A percentile compares a stretch with the other conserved stretches of the same genome.
Evolutionary conservation across 2,888 invertebrate genomes (phyloP).

Genomic region (Caenorhabditis panamensis): DNA sequence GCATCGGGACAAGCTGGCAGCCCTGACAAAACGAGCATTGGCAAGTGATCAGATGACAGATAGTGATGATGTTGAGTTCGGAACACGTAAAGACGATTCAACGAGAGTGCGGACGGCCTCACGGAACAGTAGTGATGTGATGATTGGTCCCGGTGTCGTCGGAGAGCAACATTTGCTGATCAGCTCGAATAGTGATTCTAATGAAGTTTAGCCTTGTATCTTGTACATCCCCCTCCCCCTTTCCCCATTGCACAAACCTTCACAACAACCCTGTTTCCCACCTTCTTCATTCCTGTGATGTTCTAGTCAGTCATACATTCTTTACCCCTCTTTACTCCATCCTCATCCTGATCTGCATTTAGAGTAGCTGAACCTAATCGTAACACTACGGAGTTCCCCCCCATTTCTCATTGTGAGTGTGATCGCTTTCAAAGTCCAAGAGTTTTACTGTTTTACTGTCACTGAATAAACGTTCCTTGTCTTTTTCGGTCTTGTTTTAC

Average conservation of each 20-base stretch:
- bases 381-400: not conserved
- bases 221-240: not conserved
- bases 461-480: not conserved
- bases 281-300: constrained; percentile 29
- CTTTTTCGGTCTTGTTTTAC: no score
- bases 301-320: constrained; percentile 29
- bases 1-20: constrained; percentile 66
- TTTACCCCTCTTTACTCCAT: not conserved
- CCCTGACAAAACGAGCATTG: constrained; percentile 63
- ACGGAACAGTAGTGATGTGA: constrained; percentile 20
- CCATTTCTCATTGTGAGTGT: not conserved
- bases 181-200: constrained; percentile 48
- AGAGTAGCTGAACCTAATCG: not conserved
- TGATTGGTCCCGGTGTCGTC: constrained; percentile 29
- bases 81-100: not conserved
- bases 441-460: not conserved
- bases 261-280: no score
- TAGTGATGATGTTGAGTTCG: constrained; percentile 59
- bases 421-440: not conserved
- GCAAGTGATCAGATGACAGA: constrained; percentile 61
- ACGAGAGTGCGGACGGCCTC: constrained; percentile 32
- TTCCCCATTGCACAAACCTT: no score
- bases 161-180: constrained; percentile 54
- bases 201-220: constrained; percentile 21
- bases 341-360: constrained; percentile 16